A percentile compares a stretch with the other conserved stretches of the same genome.
Evolutionary conservation across 2,113 vertebrate species (phyloP).

Genomic region (Gobius niger): DNA sequence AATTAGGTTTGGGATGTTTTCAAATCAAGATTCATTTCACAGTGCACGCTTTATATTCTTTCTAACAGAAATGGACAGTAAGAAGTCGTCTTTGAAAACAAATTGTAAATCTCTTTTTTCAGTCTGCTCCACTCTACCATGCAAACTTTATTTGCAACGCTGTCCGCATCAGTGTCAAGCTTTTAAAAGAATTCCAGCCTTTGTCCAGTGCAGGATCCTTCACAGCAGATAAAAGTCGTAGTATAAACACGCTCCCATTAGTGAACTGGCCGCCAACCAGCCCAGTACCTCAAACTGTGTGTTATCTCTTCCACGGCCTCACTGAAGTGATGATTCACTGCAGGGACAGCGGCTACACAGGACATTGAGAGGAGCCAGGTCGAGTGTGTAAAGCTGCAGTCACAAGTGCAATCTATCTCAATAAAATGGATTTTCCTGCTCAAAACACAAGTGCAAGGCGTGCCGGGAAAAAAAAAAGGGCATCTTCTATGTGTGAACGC

Average conservation of each 20-base stretch:
- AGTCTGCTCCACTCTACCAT: neutral
- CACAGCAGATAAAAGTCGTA: constrained; percentile 66
- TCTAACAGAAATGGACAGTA: too few relatives aligned
- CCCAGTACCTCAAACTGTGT: constrained; percentile 59
- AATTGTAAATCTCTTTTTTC: neutral
- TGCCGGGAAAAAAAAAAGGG: constrained; percentile 33
- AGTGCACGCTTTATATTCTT: too few relatives aligned
- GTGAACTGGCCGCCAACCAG: constrained; percentile 65
- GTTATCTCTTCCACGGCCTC: constrained; percentile 66
- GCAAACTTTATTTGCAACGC: constrained; percentile 36
- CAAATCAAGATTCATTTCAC: too few relatives aligned
- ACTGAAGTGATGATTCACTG: constrained; percentile 62
- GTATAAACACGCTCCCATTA: constrained; percentile 78
- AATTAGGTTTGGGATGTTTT: too few relatives aligned
- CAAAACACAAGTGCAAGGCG: constrained; percentile 37
- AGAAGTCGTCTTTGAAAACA: too few relatives aligned
- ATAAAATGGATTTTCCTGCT: constrained; percentile 48
- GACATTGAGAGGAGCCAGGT: constrained; percentile 67
- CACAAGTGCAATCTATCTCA: constrained; percentile 62
- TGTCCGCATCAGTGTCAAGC: constrained; percentile 14
- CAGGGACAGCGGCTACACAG: constrained; percentile 25
- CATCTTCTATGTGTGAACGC: constrained; percentile 37
- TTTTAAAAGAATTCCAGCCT: constrained; percentile 57
- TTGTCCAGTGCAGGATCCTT: constrained; percentile 40
- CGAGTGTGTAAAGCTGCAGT: constrained; percentile 26